Conservation (phyloP, 2,797 vertebrate species). For the Lithobates sylvaticus region DNA sequence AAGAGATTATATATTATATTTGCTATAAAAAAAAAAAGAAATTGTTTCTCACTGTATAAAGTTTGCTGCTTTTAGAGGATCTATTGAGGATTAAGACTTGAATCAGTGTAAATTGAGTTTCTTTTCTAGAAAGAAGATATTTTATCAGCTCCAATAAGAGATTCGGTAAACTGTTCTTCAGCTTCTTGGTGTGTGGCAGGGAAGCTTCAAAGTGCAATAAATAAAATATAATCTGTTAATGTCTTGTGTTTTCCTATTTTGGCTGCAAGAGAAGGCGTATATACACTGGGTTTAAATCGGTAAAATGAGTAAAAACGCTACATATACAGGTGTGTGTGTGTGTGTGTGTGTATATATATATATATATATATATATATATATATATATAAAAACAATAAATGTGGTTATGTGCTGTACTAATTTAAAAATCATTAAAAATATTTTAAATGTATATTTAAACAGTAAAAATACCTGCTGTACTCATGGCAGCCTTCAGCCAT, state of each 20-base stretch:
- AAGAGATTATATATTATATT: slow-evolving; percentile 71
- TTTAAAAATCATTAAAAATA: no score
- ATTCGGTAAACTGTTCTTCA: slow-evolving; percentile 58
- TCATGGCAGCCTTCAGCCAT: no score
- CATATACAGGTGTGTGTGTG: no score
- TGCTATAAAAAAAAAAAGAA: slow-evolving; percentile 67
- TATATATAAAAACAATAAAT: no score
- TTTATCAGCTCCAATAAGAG: slow-evolving; percentile 73
- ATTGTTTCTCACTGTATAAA: slow-evolving; percentile 67
- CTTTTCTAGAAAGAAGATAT: slow-evolving; percentile 83
- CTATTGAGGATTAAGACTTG: slow-evolving; percentile 72
- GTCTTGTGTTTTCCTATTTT: neutral
- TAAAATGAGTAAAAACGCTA: no score
- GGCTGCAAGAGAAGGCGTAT: no score
- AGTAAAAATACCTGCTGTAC: no score
- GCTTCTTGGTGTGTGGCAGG: slow-evolving; percentile 70
- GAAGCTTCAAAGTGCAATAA: slow-evolving; percentile 80
- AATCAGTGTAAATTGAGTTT: slow-evolving; percentile 78
- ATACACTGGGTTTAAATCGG: no score
- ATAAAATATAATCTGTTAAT: slow-evolving; percentile 31
- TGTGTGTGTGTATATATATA: no score
- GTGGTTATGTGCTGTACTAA: no score
- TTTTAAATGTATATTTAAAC: no score
- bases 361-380: no score
- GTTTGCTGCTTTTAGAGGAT: slow-evolving; percentile 72